Conservation (phyloP, 1,140 invertebrate species). For the Coboldia fuscipes region DNA sequence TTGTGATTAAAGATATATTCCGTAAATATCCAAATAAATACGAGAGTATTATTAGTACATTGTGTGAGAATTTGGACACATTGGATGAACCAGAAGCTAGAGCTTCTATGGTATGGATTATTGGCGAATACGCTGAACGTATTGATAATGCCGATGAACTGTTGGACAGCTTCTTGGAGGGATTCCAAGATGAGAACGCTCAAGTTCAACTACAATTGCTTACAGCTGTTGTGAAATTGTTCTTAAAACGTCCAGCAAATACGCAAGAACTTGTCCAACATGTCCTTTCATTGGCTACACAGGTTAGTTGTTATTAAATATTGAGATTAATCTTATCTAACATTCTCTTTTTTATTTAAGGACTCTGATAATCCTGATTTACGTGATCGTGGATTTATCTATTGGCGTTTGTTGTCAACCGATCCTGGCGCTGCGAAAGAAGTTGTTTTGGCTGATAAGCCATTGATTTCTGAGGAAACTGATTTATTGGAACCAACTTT, state of each 20-base stretch:
- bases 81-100: slow-evolving; percentile 97
- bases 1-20: slow-evolving; percentile 99
- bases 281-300: slow-evolving; percentile 79
- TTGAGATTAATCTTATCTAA: too few relatives aligned
- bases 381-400: slow-evolving; percentile 96
- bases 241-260: slow-evolving; percentile 92
- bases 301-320: too few relatives aligned
- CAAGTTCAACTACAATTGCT: slow-evolving; percentile 94
- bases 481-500: slow-evolving; percentile 95
- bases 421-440: slow-evolving; percentile 98
- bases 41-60: slow-evolving; percentile 97
- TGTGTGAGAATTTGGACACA: slow-evolving; percentile 98
- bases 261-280: slow-evolving; percentile 96
- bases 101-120: slow-evolving; percentile 99
- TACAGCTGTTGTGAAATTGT: slow-evolving; percentile 96
- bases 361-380: slow-evolving; percentile 99
- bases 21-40: slow-evolving; percentile 99
- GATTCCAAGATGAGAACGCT: slow-evolving; percentile 99
- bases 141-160: slow-evolving; percentile 99
- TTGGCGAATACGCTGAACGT: slow-evolving; percentile 96
- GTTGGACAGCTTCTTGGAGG: slow-evolving; percentile 94
- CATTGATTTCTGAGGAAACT: slow-evolving; percentile 97
- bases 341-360: too few relatives aligned
- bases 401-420: slow-evolving; percentile 95
- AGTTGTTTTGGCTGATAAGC: slow-evolving; percentile 98